Percentiles rank a stretch among this genome's conserved stretches.
phyloP scores from a whole-genome alignment of 2,888 invertebrate genomes.

The Mythimna lalbum region DNA sequence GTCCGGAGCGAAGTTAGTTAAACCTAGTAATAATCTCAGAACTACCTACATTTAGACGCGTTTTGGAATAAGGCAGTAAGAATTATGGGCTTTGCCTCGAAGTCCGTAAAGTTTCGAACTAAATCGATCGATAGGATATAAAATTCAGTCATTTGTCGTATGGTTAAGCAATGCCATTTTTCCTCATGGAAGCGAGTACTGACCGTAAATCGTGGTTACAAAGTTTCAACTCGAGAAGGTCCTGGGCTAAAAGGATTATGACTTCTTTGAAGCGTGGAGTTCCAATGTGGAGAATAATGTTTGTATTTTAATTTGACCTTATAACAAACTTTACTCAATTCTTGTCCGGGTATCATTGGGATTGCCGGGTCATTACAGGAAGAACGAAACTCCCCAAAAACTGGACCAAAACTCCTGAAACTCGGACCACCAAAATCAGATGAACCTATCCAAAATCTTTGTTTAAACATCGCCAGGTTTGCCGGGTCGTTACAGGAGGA shows the following conservation, averaged over 20 bases:
- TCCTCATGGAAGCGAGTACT: constrained; percentile 17
- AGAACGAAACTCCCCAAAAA: too few species aligned
- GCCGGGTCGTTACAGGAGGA: too few species aligned
- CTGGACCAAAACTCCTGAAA: too few species aligned
- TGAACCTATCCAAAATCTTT: background rate
- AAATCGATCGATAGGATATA: background rate
- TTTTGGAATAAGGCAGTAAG: too few species aligned
- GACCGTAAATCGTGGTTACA: constrained; percentile 20
- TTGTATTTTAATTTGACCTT: background rate
- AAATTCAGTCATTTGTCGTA: background rate
- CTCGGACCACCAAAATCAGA: too few species aligned
- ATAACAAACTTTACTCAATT: background rate
- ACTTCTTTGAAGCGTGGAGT: background rate
- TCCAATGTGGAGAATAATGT: background rate
- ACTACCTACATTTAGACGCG: too few species aligned
- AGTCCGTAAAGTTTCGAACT: background rate
- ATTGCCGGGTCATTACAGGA: background rate
- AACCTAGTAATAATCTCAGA: too few species aligned
- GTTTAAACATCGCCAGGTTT: too few species aligned
- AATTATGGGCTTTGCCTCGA: background rate
- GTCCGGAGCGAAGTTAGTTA: too few species aligned
- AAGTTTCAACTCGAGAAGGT: constrained; percentile 18
- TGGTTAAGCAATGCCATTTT: constrained; percentile 31
- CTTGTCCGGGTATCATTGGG: background rate
- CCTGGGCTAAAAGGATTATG: background rate